Evolutionary conservation across 1,140 invertebrate genomes (phyloP).

Genomic region (Psix sp.): DNA sequence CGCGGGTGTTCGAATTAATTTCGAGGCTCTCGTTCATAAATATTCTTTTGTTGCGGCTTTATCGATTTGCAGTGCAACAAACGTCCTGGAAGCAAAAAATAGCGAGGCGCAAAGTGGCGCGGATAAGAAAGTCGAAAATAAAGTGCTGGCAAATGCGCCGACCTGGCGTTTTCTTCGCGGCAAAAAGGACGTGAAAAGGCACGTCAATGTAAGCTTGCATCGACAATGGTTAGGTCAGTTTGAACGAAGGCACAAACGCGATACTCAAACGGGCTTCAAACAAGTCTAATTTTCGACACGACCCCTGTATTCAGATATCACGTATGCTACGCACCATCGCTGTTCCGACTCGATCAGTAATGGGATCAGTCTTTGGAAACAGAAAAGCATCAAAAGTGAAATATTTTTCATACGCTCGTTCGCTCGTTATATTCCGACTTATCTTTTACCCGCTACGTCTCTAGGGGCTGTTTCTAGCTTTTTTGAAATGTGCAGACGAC

Average conservation of each 20-base stretch:
- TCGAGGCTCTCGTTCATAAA: constrained; percentile 30
- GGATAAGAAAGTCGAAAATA: constrained; percentile 14
- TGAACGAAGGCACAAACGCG: constrained; percentile 64
- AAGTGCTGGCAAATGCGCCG: constrained; percentile 35
- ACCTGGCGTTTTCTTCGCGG: constrained; percentile 45
- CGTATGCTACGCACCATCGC: constrained; percentile 68
- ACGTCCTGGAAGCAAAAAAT: constrained; percentile 7
- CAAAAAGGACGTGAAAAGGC: constrained; percentile 44
- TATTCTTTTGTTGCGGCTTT: constrained; percentile 37
- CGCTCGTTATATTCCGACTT: constrained; percentile 26
- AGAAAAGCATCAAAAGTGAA: constrained; percentile 48
- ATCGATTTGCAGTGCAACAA: constrained; percentile 33
- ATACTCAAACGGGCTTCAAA: constrained; percentile 61
- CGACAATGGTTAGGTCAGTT: constrained; percentile 67
- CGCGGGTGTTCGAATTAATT: constrained; percentile 38
- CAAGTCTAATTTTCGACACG: constrained; percentile 68
- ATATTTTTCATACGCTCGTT: constrained; percentile 47
- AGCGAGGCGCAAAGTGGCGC: not conserved
- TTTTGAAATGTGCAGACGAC: not conserved
- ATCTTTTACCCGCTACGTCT: not conserved
- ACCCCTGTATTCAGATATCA: constrained; percentile 68
- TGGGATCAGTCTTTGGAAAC: constrained; percentile 51
- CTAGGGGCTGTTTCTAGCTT: constrained; percentile 5
- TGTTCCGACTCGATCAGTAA: constrained; percentile 36
- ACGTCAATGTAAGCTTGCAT: constrained; percentile 59